phyloP scores from a whole-genome alignment of 1,140 invertebrate species.

The Asobara japonica region DNA sequence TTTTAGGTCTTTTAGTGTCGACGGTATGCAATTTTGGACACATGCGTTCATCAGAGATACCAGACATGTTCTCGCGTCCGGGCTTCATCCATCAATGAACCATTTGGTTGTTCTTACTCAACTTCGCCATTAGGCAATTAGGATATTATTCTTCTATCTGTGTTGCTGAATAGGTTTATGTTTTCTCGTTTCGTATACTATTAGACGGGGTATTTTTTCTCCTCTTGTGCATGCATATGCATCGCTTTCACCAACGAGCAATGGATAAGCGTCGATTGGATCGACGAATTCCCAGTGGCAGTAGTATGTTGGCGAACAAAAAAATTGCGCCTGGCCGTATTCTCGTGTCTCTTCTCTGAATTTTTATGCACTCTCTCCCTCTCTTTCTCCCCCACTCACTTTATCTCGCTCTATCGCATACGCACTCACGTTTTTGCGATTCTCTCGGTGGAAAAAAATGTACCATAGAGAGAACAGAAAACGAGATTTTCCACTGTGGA shows the following conservation, averaged over 20 bases:
- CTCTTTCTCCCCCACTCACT: background rate
- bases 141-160: no score
- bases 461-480: background rate
- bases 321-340: background rate
- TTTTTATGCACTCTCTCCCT: background rate
- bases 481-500: slow-evolving; percentile 1
- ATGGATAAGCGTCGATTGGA: slow-evolving; percentile 47
- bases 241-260: slow-evolving; percentile 44
- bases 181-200: slow-evolving; percentile 21
- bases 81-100: no score
- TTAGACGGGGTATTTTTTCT: slow-evolving; percentile 11
- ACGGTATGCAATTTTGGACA: no score
- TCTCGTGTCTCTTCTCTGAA: slow-evolving; percentile 8
- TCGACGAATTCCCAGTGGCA: slow-evolving; percentile 48
- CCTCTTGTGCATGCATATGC: slow-evolving; percentile 44
- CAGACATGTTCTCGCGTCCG: no score
- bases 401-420: no score
- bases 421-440: background rate
- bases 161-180: background rate
- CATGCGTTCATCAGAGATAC: no score
- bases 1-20: no score
- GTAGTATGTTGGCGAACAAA: slow-evolving; percentile 4
- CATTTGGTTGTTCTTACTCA: no score
- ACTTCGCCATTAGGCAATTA: no score
- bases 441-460: background rate